Base-by-base conservation (phyloP, 2,888 invertebrate species). In the Caenorhabditis macrosperma region DNA sequence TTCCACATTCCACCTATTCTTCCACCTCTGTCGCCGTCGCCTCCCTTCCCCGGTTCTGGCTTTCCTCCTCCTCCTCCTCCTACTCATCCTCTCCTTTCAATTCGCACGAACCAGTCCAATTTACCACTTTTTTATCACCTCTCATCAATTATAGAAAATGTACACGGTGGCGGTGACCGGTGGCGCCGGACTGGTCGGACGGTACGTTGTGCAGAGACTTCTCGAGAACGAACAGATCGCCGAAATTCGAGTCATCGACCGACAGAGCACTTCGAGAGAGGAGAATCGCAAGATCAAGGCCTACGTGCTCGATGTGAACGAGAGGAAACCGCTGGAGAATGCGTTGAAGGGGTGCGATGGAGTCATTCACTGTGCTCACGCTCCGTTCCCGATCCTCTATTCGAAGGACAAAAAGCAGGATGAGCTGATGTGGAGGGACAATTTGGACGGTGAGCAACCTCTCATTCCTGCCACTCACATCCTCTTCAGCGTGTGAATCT, bases 161-260 rank as follows among this genome's bases (percentile, higher is more conserved):
- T 79, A 78, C 28, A 83, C 82, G 22, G 84, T 89, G 9, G 87
- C 82, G 22, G 84, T 89, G 28, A 89, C 89, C 33, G 89, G 89
- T 30, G 89, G 86, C n/a, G 75, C 80, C 54, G 89, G 89, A 6
- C 82, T 89, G 12, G 71, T 89, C 33, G 89, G 87, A 22, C 81
- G 82, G 9, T 85, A 87, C 52, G 74, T 88, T 7, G 85, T 88
- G 38, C 77, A 79, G 24, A 77, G 83, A 26, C 82, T 89, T 7
- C 79, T 85, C 41, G 83, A 86, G 26, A 85, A 84, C 44, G 80
- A 84, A 33, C 50, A 68, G 17, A 69, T 89, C 30, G 80, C 82
- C 44, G 87, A 88, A 69, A 85, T 89, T 28, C 80, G 86, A 15
- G 78, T 88, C 7, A 82, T 89, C 44, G 89, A 89, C 64, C 44